Evolutionary conservation across 2,888 invertebrate species (phyloP).

Genomic region (Amphimallon solstitiale): DNA sequence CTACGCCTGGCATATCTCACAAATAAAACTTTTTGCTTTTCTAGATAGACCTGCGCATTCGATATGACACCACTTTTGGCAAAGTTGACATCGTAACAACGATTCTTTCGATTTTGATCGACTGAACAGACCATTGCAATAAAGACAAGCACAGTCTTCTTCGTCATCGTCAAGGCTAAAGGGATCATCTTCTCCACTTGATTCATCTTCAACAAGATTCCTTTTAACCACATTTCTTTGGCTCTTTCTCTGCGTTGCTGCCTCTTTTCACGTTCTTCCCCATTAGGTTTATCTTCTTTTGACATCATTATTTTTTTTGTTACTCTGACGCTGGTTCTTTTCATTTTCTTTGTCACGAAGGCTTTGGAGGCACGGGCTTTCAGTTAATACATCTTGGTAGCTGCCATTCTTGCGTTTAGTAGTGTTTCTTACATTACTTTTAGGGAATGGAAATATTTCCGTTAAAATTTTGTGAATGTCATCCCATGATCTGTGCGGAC

Average conservation of each 20-base stretch:
- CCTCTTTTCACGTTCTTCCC: not conserved
- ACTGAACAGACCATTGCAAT: too few species aligned
- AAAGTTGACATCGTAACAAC: too few species aligned
- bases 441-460: constrained; percentile 36
- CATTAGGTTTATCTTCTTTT: too few species aligned
- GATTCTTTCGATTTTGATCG: too few species aligned
- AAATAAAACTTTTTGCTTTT: not conserved
- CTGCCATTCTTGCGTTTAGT: constrained; percentile 37
- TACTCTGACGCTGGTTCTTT: not conserved
- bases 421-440: too few species aligned
- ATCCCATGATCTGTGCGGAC: not conserved
- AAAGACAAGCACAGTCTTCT: too few species aligned
- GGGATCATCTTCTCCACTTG: not conserved
- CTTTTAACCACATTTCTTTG: not conserved
- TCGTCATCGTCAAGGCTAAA: not conserved
- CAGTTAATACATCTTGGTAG: constrained; percentile 40
- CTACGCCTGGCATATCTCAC: not conserved
- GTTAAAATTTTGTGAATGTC: not conserved
- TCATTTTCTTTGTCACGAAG: constrained; percentile 36
- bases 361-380: constrained; percentile 38
- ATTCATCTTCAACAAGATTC: not conserved
- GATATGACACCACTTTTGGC: too few species aligned
- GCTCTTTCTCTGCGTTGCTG: constrained; percentile 1
- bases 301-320: not conserved
- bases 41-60: too few species aligned